Evolutionary conservation across 2,113 vertebrate species (phyloP).

Genomic region (Synchiropus splendidus): DNA sequence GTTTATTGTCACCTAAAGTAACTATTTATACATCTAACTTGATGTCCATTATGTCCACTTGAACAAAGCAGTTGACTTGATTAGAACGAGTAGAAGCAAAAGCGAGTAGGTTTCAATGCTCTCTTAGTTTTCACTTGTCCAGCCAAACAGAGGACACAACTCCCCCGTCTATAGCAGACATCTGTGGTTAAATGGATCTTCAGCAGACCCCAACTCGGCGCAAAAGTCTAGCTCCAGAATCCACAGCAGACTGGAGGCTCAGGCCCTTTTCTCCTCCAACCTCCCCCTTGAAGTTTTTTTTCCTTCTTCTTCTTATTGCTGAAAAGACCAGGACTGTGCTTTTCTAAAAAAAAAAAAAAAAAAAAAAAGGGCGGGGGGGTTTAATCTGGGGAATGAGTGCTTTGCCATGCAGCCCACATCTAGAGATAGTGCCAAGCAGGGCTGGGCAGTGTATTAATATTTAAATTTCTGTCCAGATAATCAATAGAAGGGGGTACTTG

Average conservation of each 20-base stretch:
- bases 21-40: no score
- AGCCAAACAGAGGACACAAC: constrained; percentile 11
- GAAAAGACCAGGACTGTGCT: constrained; percentile 69
- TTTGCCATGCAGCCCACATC: constrained; percentile 66
- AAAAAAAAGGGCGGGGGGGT: constrained; percentile 29
- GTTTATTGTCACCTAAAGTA: no score
- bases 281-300: constrained; percentile 60
- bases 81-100: constrained; percentile 14
- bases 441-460: constrained; percentile 73
- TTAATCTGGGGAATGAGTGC: constrained; percentile 76
- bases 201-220: constrained; percentile 49
- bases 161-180: constrained; percentile 21
- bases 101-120: constrained; percentile 5
- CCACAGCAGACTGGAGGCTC: constrained; percentile 42
- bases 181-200: constrained; percentile 55
- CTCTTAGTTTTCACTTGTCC: constrained; percentile 8
- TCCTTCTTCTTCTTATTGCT: constrained; percentile 38
- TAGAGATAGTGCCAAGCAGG: constrained; percentile 65
- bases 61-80: constrained; percentile 2
- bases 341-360: constrained; percentile 44
- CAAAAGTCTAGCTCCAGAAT: constrained; percentile 62
- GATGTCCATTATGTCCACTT: neutral
- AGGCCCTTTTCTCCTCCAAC: constrained; percentile 50
- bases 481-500: constrained; percentile 74
- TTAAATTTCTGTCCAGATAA: constrained; percentile 75